Evolutionary conservation across 2,888 invertebrate species (phyloP).

Genomic region (Acanthoscelides obtectus): DNA sequence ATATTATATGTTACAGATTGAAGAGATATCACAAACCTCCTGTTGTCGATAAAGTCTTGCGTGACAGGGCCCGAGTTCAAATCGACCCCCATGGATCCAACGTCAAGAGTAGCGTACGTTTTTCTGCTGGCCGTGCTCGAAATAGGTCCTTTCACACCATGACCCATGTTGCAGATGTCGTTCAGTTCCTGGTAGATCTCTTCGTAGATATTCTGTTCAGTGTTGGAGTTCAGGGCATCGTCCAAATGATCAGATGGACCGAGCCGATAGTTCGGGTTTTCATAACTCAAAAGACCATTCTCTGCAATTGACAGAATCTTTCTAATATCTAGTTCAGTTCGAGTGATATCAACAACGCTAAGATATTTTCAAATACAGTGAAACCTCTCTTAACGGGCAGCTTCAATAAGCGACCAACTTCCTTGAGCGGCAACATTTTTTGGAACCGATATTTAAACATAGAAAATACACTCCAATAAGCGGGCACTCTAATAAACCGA

Average conservation of each 20-base stretch:
- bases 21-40: slow-evolving; percentile 47
- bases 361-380: no score
- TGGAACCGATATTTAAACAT: no score
- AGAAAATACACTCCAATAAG: no score
- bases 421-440: no score
- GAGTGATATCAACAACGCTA: no score
- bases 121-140: slow-evolving; percentile 49
- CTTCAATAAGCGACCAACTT: no score
- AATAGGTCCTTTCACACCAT: slow-evolving; percentile 44
- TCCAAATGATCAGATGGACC: slow-evolving; percentile 67
- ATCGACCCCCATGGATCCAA: slow-evolving; percentile 68
- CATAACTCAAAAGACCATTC: slow-evolving; percentile 85
- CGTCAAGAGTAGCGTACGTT: slow-evolving; percentile 62
- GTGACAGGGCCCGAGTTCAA: slow-evolving; percentile 55
- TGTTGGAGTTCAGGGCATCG: slow-evolving; percentile 66
- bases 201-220: slow-evolving; percentile 57
- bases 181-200: slow-evolving; percentile 65
- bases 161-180: slow-evolving; percentile 55
- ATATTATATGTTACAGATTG: no score
- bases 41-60: slow-evolving; percentile 47
- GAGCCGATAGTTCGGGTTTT: slow-evolving; percentile 87
- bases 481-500: no score
- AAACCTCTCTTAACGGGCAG: no score
- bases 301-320: slow-evolving; percentile 49
- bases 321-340: not conserved